Evolutionary conservation across 23 tunicate species (phyloP), one percentile per base, ranked within the genome.

Genomic region (Ascidia mentula): DNA sequence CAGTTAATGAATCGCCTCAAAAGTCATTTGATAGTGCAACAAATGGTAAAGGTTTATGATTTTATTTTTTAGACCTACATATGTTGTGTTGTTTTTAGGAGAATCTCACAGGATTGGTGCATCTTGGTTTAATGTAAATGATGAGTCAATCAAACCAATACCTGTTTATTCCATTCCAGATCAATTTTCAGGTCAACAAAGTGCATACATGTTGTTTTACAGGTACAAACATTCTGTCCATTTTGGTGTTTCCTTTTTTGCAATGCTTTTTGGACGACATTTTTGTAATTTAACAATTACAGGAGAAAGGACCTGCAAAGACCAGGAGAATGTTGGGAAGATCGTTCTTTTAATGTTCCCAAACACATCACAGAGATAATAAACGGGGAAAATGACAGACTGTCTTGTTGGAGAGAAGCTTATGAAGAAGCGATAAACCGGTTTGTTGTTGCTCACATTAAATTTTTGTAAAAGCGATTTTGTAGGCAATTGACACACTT

Each of bases 151-250:
- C 13, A 84, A 69, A 38, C 61, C 80, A 0, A 76, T 84, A 15
- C 37, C 81, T 15, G 79, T 80, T 26, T 35, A 77, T 84, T 60
- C 69, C 26, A 84, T 84, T 65, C 20, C 46, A 18, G 61, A 36
- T 24, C 88, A 84, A 76, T 84, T 59, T 76, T 72, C 53, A 34
- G 88, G 88, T 26, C 81, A 73, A 39, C 82, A 84, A 30, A 84
- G 88, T 61, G 88, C 88, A 35, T 84, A 84, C 82, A 84, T 84
- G 88, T 35, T 84, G 73, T 84, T 84, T 76, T 84, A 74, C 46
- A 74, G 78, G 78, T 74, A 53, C 7, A 5, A 1, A 28, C 53
- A 42, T 9, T 42, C 15, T 9, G 12, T 42, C 53, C 15, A 42
- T 42, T 42, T 42, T 42, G 12, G 53, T 42, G 53, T 42, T 42